Conservation (phyloP, 2,888 invertebrate species). For the Acronicta leporina region DNA sequence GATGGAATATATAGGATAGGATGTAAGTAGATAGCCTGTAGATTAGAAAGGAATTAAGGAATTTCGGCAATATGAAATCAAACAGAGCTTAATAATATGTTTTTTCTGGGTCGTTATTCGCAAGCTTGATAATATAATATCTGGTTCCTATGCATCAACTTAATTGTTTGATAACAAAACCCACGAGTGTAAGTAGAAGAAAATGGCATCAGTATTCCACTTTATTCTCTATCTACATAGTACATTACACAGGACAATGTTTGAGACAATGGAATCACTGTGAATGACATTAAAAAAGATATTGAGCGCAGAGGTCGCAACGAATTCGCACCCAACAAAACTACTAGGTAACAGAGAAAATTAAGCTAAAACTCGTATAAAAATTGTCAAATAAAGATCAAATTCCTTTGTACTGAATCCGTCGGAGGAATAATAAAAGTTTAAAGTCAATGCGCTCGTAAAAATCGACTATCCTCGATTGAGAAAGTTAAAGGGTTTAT, state of each 20-base stretch:
- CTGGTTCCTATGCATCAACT: too few relatives aligned
- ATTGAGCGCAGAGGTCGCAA: constrained; percentile 23
- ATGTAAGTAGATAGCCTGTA: too few relatives aligned
- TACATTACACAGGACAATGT: too few relatives aligned
- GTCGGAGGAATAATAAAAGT: constrained; percentile 44
- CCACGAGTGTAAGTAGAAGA: background rate
- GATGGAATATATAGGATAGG: too few relatives aligned
- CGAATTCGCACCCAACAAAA: constrained; percentile 20
- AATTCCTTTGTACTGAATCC: constrained; percentile 30
- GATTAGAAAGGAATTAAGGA: too few relatives aligned
- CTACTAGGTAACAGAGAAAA: constrained; percentile 18
- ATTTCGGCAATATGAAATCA: too few relatives aligned
- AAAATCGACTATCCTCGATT: constrained; percentile 41
- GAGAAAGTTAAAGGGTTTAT: constrained; percentile 34
- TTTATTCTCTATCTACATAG: constrained; percentile 36
- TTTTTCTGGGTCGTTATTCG: too few relatives aligned
- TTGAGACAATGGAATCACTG: constrained; percentile 32
- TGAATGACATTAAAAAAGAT: constrained; percentile 25
- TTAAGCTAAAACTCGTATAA: constrained; percentile 13
- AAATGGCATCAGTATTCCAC: constrained; percentile 11
- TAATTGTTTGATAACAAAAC: too few relatives aligned
- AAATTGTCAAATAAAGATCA: constrained; percentile 31
- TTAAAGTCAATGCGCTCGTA: constrained; percentile 52
- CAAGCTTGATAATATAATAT: too few relatives aligned
- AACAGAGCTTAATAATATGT: too few relatives aligned